Evolutionary conservation across 2,888 invertebrate genomes (phyloP), one percentile per base, ranked within the genome.

Genomic region (Hirtodrosophila alboralis): DNA sequence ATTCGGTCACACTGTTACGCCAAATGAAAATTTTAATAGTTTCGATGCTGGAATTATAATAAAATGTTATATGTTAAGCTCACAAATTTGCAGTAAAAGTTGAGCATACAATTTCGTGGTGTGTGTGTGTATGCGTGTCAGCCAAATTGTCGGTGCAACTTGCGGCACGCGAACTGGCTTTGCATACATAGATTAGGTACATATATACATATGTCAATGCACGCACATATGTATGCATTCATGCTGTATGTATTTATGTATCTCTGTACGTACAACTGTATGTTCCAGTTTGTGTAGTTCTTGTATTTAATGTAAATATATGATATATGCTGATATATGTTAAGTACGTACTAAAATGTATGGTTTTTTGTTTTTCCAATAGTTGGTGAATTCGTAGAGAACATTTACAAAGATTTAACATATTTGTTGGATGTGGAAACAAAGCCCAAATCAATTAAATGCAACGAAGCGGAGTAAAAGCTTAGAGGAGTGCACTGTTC

Each of bases 391-490:
- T 21, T 4, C 3, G 5, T 21, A 4, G 5, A 12, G 9, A 37
- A 36, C n/a, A n/a, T n/a, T n/a, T n/a, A 38, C 31, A 26, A 10
- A n/a, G 12, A 26, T n/a, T 27, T 7, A 23, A 4, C 21, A 34
- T 9, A 36, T 6, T 10, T 51, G 26, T 54, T 57, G 62, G 34
- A 70, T 70, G 60, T 66, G 56, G 45, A 45, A 56, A 9, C 52
- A 41, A 45, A 12, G 31, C 12, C 30, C 12, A 14, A 34, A 44
- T 13, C 53, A 38, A 38, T 56, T 66, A 26, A 49, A 31, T 41
- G 5, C 49, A 33, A 34, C 37, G 26, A 45, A 33, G 12, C 31
- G 36, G 4, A 71, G 62, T 14, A 56, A 45, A 38, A 65, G 65
- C 14, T 18, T 61, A 36, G 57, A 70, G 36, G 60, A 60, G 47